These are phyloP conservation scores for Sebastes trivittatus DNA, from an alignment of 2,797 vertebrate genomes.

Conservation along the genomic window DNA sequence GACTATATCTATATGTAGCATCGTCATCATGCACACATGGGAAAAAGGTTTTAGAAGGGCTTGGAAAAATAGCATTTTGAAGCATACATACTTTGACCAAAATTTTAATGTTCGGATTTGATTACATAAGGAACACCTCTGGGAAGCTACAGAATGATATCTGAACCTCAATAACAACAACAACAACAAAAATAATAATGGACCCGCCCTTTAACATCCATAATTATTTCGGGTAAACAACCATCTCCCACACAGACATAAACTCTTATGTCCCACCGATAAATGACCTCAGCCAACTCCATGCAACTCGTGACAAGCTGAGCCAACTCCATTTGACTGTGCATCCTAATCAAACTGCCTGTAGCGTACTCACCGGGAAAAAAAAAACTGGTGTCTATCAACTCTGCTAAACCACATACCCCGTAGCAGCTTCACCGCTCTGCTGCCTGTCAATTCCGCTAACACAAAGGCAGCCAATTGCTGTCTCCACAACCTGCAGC, in stretches of 20 bases:
- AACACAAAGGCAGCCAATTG: conserved; percentile 66
- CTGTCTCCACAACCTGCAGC: conserved; percentile 64
- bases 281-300: conserved; percentile 20
- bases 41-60: no score
- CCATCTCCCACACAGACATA: conserved; percentile 22
- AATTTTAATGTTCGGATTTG: no score
- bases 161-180: no score
- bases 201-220: not conserved
- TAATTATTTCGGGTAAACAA: conserved; percentile 11
- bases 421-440: conserved; percentile 60
- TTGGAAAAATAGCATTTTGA: no score
- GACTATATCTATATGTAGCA: no score
- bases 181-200: no score
- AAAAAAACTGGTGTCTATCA: conserved; percentile 45
- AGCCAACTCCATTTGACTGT: conserved; percentile 46
- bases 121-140: no score
- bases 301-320: conserved; percentile 29
- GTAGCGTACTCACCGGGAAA: not conserved
- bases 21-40: no score
- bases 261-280: conserved; percentile 8
- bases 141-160: no score
- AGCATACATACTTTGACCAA: no score
- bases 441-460: conserved; percentile 72
- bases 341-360: conserved; percentile 58
- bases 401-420: conserved; percentile 59